Base-by-base conservation (phyloP, 2,888 invertebrate genomes). In the Therioaphis trifolii region DNA sequence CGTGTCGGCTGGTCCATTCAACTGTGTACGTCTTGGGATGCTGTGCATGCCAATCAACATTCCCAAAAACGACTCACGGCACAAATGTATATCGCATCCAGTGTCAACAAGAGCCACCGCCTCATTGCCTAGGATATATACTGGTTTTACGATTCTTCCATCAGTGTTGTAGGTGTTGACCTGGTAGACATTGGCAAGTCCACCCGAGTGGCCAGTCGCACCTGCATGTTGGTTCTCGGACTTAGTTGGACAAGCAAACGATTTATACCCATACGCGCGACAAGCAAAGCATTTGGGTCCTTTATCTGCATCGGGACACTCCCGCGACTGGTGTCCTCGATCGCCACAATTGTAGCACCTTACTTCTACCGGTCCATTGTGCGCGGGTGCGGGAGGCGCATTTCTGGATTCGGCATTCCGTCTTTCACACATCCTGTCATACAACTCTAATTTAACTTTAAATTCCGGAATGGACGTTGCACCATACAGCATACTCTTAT, bases 221-320 rank as follows among this genome's bases (percentile, higher is more conserved):
- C 52, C 52, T 52, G 52, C n/a, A 52, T n/a, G 52, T n/a, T 52
- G 7, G 21, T 55, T 55, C 11, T 24, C 24, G 24, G 24, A 24
- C 58, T 58, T 58, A 58, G 21, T 24, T 24, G 58, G 58, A 58
- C 58, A 58, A 11, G 7, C 24, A 58, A 58, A 58, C 24, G 58
- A n/a, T 85, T 86, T 86, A 68, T 88, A 87, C 1, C 87, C 87
- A 75, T 85, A 87, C 7, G 86, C 84, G 12, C 87, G 84, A 76
- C 87, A 87, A 68, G 71, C 85, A 71, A 87, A 88, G 78, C 88
- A 88, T 85, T 88, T 88, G 7, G 85, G 78, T 21, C 86, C 87
- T 66, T 86, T 87, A 21, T 84, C 74, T 27, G 86, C 87, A 11
- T 86, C 80, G 21, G 69, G 61, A 85, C 85, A 87, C 12, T 86